Conservation (phyloP, 1,140 invertebrate genomes). For the Bemisia tabaci region DNA sequence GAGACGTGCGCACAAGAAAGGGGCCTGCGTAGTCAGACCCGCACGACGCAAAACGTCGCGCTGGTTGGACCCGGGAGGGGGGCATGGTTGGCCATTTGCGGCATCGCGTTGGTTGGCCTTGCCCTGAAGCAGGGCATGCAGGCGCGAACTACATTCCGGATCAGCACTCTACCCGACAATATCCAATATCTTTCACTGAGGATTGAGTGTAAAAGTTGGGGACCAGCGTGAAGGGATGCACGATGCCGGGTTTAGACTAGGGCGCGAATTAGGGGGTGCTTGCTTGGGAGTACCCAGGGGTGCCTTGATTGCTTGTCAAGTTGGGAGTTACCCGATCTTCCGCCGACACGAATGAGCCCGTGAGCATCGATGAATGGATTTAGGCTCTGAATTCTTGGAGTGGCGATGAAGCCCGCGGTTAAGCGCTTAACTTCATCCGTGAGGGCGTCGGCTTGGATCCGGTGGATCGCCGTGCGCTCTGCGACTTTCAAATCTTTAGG, state of each 20-base stretch:
- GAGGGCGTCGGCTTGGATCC: too few relatives aligned
- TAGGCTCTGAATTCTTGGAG: too few relatives aligned
- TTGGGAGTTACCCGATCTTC: too few relatives aligned
- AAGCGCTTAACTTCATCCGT: too few relatives aligned
- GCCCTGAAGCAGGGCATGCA: neutral
- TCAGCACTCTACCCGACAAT: neutral
- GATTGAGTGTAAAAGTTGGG: neutral
- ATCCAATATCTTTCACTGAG: constrained; percentile 6
- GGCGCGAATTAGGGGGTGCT: too few relatives aligned
- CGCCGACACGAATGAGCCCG: too few relatives aligned
- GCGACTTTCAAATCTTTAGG: too few relatives aligned
- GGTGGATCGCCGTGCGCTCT: too few relatives aligned
- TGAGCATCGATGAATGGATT: too few relatives aligned
- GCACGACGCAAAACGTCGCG: constrained; percentile 12
- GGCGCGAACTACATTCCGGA: neutral
- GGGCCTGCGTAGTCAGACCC: constrained; percentile 21
- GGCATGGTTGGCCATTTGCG: constrained; percentile 18
- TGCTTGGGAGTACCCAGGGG: too few relatives aligned
- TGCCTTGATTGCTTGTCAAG: too few relatives aligned
- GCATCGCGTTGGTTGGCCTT: neutral
- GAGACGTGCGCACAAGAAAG: constrained; percentile 3
- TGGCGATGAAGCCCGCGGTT: too few relatives aligned
- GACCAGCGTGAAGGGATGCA: constrained; percentile 5
- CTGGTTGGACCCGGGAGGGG: constrained; percentile 9
- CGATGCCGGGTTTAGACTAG: neutral